phyloP scores from a whole-genome alignment of 2,888 invertebrate genomes.

The Sericinus montela region DNA sequence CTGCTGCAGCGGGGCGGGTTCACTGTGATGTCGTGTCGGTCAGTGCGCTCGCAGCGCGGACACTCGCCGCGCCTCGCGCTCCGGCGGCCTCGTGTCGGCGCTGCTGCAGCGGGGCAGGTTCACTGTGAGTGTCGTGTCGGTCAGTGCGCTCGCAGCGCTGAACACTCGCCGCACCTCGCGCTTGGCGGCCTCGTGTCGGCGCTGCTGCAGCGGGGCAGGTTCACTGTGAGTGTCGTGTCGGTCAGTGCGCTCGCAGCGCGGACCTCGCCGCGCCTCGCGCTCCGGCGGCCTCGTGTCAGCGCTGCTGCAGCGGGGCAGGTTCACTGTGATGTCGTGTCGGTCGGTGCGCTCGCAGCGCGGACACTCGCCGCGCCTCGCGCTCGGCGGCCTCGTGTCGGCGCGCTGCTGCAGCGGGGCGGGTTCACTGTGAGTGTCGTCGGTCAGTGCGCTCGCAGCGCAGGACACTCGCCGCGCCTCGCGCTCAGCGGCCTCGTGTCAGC shows the following conservation, averaged over 20 bases:
- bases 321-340: no score
- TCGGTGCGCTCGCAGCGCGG: no score
- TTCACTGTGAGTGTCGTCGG: no score
- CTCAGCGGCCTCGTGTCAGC: no score
- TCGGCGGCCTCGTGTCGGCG: no score
- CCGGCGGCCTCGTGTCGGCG: conserved; percentile 51
- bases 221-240: conserved; percentile 24
- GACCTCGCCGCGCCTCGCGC: no score
- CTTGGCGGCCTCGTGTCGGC: conserved; percentile 54
- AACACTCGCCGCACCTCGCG: conserved; percentile 40
- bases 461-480: no score
- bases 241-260: no score
- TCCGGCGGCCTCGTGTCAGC: conserved; percentile 53
- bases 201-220: conserved; percentile 46
- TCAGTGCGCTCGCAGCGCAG: no score
- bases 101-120: conserved; percentile 52
- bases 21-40: conserved; percentile 35
- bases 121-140: conserved; percentile 35
- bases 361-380: no score
- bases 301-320: conserved; percentile 46
- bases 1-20: conserved; percentile 52
- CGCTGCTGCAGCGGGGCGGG: no score
- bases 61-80: conserved; percentile 43
- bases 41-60: conserved; percentile 32
- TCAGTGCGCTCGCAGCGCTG: conserved; percentile 33